Conservation (phyloP, 2,888 invertebrate genomes). For the Lymantria monacha region DNA sequence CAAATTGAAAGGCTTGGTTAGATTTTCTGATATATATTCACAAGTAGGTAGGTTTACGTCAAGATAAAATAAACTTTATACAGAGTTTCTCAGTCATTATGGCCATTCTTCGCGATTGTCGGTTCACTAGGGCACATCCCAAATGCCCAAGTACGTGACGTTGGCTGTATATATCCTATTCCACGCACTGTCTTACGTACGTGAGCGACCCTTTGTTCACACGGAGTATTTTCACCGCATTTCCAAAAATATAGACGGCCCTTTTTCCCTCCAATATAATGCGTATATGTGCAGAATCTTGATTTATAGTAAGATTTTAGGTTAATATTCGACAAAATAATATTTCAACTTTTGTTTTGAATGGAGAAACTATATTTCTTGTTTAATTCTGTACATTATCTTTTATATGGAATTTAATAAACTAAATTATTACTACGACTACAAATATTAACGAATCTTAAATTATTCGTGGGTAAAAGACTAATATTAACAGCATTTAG, state of each 20-base stretch:
- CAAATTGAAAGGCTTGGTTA: too few relatives aligned
- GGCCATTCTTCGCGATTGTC: conserved; percentile 21
- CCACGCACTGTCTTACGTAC: conserved; percentile 29
- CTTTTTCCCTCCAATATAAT: not conserved
- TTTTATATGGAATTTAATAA: too few relatives aligned
- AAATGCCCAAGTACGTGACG: conserved; percentile 25
- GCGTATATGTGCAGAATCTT: not conserved
- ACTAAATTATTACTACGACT: too few relatives aligned
- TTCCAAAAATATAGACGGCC: conserved; percentile 13
- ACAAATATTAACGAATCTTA: too few relatives aligned
- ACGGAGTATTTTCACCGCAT: conserved; percentile 3
- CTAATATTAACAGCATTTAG: too few relatives aligned
- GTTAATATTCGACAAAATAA: not conserved
- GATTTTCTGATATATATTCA: not conserved
- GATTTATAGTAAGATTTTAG: not conserved
- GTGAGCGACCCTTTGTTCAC: conserved; percentile 15
- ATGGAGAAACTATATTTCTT: too few relatives aligned
- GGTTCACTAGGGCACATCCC: conserved; percentile 17
- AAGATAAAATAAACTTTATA: conserved; percentile 21
- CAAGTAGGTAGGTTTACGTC: not conserved
- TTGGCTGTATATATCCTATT: conserved; percentile 10
- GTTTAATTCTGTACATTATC: too few relatives aligned
- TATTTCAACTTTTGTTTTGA: not conserved
- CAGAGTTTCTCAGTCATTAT: conserved; percentile 23
- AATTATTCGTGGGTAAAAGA: too few relatives aligned